Evolutionary conservation across 2,888 invertebrate species (phyloP).

Genomic region (Leptopilina myrica): DNA sequence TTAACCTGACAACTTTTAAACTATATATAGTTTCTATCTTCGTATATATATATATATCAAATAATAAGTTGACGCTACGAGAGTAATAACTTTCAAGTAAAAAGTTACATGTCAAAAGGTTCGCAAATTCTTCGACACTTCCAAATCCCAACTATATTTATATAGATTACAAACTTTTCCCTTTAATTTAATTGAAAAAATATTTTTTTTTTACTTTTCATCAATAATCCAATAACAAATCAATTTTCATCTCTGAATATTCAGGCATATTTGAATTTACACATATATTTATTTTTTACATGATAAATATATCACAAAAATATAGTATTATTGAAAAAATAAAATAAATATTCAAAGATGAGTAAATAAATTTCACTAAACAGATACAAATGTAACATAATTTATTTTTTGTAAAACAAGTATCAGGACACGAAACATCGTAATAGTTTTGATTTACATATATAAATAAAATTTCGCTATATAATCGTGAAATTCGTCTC

Average conservation of each 20-base stretch:
- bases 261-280: no score
- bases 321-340: no score
- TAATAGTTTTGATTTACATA: neutral
- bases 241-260: no score
- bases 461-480: conserved; percentile 16
- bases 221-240: no score
- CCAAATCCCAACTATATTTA: no score
- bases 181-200: no score
- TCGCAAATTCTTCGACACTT: no score
- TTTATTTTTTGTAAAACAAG: neutral
- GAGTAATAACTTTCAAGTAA: conserved; percentile 6
- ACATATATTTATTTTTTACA: no score
- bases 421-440: neutral
- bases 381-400: conserved; percentile 4
- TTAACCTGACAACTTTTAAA: conserved; percentile 29
- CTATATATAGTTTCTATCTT: neutral
- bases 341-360: no score
- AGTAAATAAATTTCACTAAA: neutral
- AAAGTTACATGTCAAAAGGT: neutral
- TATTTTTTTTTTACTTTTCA: no score
- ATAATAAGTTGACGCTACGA: conserved; percentile 14
- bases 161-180: no score
- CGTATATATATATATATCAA: neutral
- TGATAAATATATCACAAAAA: no score
- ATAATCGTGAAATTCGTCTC: neutral